Evolutionary conservation across 2,888 invertebrate species (phyloP).

Genomic region (Noctuana brunneofusca): DNA sequence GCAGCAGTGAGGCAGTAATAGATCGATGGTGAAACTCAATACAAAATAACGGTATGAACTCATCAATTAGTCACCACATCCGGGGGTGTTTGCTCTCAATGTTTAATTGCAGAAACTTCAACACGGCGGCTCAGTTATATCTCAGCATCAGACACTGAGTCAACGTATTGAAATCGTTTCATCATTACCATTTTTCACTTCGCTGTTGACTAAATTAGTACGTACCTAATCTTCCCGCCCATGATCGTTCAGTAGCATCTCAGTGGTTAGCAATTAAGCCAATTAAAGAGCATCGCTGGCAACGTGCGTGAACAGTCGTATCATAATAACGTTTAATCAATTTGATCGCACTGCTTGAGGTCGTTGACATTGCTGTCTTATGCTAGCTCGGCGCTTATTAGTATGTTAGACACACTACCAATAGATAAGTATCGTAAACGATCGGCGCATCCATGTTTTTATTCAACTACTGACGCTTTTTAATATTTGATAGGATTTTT

Average conservation of each 20-base stretch:
- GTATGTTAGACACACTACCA: constrained; percentile 17
- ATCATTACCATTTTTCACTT: constrained; percentile 5
- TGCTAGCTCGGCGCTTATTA: constrained; percentile 15
- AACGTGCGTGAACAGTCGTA: constrained; percentile 61
- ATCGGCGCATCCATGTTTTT: constrained; percentile 17
- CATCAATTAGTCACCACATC: constrained; percentile 2
- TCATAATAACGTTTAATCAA: constrained; percentile 74
- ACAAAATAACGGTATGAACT: neutral
- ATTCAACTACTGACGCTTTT: neutral
- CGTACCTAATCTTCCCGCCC: constrained; percentile 32
- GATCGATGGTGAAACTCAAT: neutral
- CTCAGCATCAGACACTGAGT: neutral
- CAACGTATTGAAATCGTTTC: constrained; percentile 15
- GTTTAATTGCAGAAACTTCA: constrained; percentile 8
- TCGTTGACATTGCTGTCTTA: constrained; percentile 48
- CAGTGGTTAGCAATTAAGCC: constrained; percentile 61
- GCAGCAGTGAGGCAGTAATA: neutral
- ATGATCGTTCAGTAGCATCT: constrained; percentile 37
- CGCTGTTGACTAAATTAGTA: constrained; percentile 13
- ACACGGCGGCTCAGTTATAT: neutral
- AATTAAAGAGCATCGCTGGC: constrained; percentile 68
- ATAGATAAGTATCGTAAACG: constrained; percentile 15
- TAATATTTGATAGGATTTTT: neutral
- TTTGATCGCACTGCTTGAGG: constrained; percentile 61
- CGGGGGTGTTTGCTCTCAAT: neutral